Evolutionary conservation across 2,113 vertebrate species (phyloP), one percentile per base, ranked within the genome.

Genomic region (Bos javanicus): DNA sequence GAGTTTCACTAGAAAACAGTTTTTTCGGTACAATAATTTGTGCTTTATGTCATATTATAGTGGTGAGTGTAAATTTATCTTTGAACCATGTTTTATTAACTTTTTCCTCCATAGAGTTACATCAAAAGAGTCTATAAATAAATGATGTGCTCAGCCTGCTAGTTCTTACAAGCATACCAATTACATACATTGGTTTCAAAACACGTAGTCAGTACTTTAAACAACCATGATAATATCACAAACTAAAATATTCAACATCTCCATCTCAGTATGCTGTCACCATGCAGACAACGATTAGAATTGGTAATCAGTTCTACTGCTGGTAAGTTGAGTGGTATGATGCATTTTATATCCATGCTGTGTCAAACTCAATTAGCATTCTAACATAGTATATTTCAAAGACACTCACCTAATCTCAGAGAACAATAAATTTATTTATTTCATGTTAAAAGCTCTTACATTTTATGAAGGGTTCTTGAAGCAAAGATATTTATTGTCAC

Each of bases 311-410:
- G 98, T 98, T 98, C 98, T 98, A 96, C 98, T 99, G 98, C 99
- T 99, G 98, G 98, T 98, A 98, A 98, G 98, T 98, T 99, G 99
- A 99, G 98, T 99, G 98, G 99, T 98, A 98, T 89, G 93, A 98
- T 98, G 99, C 98, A 99, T 99, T 99, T 99, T 98, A 98, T 98
- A 99, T 98, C 98, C 98, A 95, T 99, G 99, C 99, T 98, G 97
- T 99, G 99, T 99, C 99, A 99, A 99, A 99, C 98, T 98, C 99
- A 99, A 99, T 99, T 99, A 99, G 98, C 98, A 99, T 99, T 99
- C 99, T 98, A 98, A 97, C 97, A 98, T 97, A 98, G 98, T 96
- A 67, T 97, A 91, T 99, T 99, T 98, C 98, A 99, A 98, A 99
- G 98, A 98, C 97, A 97, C 91, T 98, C 97, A 98, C 96, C 96